These are phyloP conservation scores for Enteromius unitaeniatus DNA, from an alignment of 2,797 vertebrate genomes.

Conservation along the genomic window DNA sequence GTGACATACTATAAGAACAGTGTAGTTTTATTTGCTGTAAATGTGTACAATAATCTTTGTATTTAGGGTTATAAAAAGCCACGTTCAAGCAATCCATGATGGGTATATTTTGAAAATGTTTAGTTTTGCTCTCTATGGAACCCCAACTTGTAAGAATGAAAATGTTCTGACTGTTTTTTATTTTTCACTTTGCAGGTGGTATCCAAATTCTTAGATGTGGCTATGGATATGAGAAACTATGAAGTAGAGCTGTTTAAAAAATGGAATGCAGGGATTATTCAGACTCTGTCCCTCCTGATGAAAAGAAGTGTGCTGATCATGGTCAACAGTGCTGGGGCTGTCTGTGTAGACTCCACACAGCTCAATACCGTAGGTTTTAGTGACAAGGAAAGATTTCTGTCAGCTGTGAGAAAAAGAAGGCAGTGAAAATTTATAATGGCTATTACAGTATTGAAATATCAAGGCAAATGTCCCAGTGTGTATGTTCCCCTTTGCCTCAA, in stretches of 20 bases:
- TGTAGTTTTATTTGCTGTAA: neutral
- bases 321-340: conserved; percentile 35
- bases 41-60: neutral
- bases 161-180: neutral
- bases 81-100: neutral
- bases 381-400: neutral
- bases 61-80: neutral
- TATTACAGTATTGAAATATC: neutral
- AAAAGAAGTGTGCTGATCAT: conserved; percentile 81
- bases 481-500: neutral
- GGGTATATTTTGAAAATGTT: neutral
- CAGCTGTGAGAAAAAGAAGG: conserved; percentile 1
- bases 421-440: neutral
- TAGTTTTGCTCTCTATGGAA: neutral
- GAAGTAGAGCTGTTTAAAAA: conserved; percentile 76
- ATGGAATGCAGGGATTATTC: conserved; percentile 79
- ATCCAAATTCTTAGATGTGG: conserved; percentile 81
- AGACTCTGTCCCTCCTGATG: conserved; percentile 77
- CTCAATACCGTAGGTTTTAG: conserved; percentile 64
- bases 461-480: neutral
- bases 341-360: conserved; percentile 44
- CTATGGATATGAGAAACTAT: conserved; percentile 80
- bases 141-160: neutral
- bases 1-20: neutral
- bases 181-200: conserved; percentile 76